Base-by-base conservation (phyloP, 2,888 invertebrate species). In the Drosophila setosimentum region DNA sequence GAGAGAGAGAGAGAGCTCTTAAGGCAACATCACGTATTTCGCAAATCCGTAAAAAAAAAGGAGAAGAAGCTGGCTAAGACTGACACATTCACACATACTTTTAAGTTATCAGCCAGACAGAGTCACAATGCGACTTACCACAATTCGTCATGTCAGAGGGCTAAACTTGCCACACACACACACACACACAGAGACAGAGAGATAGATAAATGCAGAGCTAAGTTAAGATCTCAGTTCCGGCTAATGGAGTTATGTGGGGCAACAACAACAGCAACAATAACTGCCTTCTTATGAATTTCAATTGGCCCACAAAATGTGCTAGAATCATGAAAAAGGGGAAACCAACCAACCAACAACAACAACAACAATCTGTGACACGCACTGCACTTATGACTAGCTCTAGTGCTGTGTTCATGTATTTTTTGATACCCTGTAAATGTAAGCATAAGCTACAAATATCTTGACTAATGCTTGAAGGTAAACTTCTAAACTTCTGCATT, bases 71-170 rank as follows among this genome's bases (percentile, higher is more conserved):
- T 24, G 21, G 58, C 76, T 45, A 60, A 58, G 42, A 37, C 40
- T 55, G 50, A 61, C 24, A 42, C 27, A 37, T 24, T 51, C 40
- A 37, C 64, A 50, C 40, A n/a, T 60, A 53, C 42, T 33, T 27
- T 18, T 16, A 54, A 57, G 40, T 40, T 30, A 21, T 7, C 66
- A 30, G 1, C 53, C 29, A 40, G 68, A 55, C 53, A 67, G 54
- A 49, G 40, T 57, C 55, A 70, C 68, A 80, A 78, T 75, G 63
- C 60, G 66, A 71, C 82, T 74, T 70, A 85, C 55, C 79, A 81
- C 90, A 88, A 87, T 87, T 85, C 90, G 87, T 87, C 87, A 87
- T 89, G 86, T 82, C 74, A 68, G 45, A 69, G 58, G 73, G 82
- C 74, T 74, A 49, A 65, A 40, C 45, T 45, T 45, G 45, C 45